These are phyloP conservation scores for Acrocephalus scirpaceus DNA, from an alignment of 2,797 vertebrate species.

Conservation along the genomic window DNA sequence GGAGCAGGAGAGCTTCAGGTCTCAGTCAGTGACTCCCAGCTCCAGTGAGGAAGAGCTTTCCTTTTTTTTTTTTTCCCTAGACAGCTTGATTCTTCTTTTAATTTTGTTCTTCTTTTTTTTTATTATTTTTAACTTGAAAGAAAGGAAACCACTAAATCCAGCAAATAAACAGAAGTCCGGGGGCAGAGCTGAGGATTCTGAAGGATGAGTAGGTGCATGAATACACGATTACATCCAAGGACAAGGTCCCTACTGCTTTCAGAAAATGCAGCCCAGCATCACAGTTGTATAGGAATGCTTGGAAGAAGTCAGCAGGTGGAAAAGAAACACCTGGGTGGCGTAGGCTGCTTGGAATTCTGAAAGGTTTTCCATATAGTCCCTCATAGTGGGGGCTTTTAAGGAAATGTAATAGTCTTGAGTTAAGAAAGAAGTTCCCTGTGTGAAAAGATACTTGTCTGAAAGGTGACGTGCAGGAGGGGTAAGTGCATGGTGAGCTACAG, in stretches of 20 bases:
- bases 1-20: not conserved
- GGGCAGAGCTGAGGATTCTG: not conserved
- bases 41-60: not conserved
- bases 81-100: not conserved
- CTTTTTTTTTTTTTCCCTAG: not conserved
- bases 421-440: not conserved
- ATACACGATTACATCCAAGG: fast-evolving
- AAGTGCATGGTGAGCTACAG: not conserved
- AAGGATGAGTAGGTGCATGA: not conserved
- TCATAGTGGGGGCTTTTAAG: not conserved
- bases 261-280: not conserved
- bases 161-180: not conserved
- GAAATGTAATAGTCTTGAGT: not conserved
- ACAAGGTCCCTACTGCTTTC: not conserved
- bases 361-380: not conserved
- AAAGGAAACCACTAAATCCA: not conserved
- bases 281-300: fast-evolving
- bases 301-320: not conserved
- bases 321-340: not conserved
- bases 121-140: not conserved
- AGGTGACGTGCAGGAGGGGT: not conserved
- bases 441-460: not conserved
- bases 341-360: not conserved
- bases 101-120: not conserved
- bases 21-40: not conserved